Base-by-base conservation (phyloP, 2,888 invertebrate genomes). In the Pheosia tremula region DNA sequence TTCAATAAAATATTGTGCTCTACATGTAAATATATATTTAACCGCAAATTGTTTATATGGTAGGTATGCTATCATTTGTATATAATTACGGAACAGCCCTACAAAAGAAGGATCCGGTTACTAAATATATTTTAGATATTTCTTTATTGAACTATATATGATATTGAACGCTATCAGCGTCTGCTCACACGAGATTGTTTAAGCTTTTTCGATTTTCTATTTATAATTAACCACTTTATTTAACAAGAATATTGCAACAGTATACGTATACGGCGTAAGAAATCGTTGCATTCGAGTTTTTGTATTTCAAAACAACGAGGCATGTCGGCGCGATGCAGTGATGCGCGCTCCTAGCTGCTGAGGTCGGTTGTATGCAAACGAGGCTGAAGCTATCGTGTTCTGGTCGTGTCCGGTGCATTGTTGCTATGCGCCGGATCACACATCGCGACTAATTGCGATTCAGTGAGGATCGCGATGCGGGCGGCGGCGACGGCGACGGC, bases 391-490 rank as follows among this genome's bases (percentile, higher is more conserved):
- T 72, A 66, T 70, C 67, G 68, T 69, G 61, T 64, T 57, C 63
- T 57, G 54, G 57, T 67, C 72, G 73, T 75, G 76, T 77, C 76
- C 75, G 71, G 71, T 77, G 76, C 72, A 72, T 62, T 67, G 79
- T 76, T 75, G 75, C 75, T 69, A 78, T 74, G 78, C 72, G 75
- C 72, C 62, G 61, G 66, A 69, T 69, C 74, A 66, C 74, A 72
- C 70, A 64, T 64, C 63, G 65, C 66, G 64, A 62, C 66, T 75
- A 59, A 77, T 75, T 75, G 71, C 67, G 63, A 75, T 77, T 65
- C 76, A 58, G 49, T 56, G 57, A 63, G 59, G 62, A 59, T 59
- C 62, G 58, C 66, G 60, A 56, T 58, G 67, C 56, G 49, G 41
- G 63, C 38, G 68, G 57, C 59, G 69, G 64, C 68, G 72, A 69